Evolutionary conservation across 2,797 vertebrate species (phyloP).

Genomic region (Arctocebus calabarensis): DNA sequence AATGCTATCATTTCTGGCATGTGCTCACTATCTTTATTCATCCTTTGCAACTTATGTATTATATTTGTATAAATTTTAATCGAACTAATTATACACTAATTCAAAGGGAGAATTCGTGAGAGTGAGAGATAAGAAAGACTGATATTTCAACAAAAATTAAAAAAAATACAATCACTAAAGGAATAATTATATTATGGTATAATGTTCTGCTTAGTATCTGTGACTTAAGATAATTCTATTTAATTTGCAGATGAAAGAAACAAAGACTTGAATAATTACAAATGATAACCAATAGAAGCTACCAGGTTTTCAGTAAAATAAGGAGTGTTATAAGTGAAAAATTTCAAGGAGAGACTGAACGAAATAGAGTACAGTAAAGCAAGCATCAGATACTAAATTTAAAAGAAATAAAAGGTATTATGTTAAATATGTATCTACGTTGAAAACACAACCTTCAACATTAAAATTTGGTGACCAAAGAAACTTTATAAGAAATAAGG

Average conservation of each 20-base stretch:
- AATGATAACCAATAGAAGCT: background rate
- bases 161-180: slow-evolving; percentile 7
- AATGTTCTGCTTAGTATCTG: background rate
- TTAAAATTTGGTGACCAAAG: background rate
- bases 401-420: background rate
- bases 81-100: background rate
- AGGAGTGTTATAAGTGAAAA: accelerated
- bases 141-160: slow-evolving; percentile 1
- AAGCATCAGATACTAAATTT: background rate
- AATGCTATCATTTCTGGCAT: background rate
- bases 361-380: background rate
- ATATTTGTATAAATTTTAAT: background rate
- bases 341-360: background rate
- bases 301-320: background rate
- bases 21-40: background rate
- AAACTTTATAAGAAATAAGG: background rate
- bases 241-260: background rate
- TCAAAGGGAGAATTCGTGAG: no score
- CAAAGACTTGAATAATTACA: background rate
- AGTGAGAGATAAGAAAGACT: background rate
- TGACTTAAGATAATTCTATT: background rate
- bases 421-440: background rate
- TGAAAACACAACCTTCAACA: background rate
- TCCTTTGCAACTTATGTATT: background rate
- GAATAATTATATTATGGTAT: background rate